Base-by-base conservation (phyloP, 2,113 vertebrate genomes). In the Platanista minor region DNA sequence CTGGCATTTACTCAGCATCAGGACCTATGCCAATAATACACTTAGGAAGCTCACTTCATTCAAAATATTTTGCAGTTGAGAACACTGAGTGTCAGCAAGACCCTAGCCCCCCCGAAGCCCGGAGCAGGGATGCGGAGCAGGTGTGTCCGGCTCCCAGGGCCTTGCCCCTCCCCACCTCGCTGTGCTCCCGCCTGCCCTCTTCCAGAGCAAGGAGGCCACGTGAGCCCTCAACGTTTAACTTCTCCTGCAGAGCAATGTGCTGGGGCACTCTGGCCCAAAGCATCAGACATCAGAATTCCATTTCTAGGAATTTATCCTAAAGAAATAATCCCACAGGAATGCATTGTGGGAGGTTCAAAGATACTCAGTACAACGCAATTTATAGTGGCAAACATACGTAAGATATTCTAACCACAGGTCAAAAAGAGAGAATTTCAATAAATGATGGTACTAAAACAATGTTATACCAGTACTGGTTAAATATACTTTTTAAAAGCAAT, bases 221-320 rank as follows among this genome's bases (percentile, higher is more conserved):
- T 7, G n/a, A 75, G 27, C 46, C 29, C 75, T 8, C 15, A 21
- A 0, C 0, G 9, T 7, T 21, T 39, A 13, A 27, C 14, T 18
- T 23, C 39, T 61, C n/a, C 49, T 13, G 0, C 46, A 62, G 21
- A 18, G 4, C 14, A 46, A 1, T 6, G 20, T 57, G 36, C 87
- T 3, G 43, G 31, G 11, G 49, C 11, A 8, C 17, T 49, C 1
- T 64, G 36, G 18, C 81, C 18, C 36, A 17, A 54, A 17, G 41
- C 11, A 17, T 69, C 52, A 52, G 31, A 59, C 62, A 43, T 0
- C 2, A 29, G 17, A 78, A 33, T 33, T 41, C 36, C 61, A 17
- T n/a, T 33, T 69, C 59, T n/a, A 36, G 78, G 64, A 31, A 80
- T 20, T 5, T 25, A 31, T 80, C 43, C 52, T 57, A 33, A 46